Conservation (phyloP, 2,797 vertebrate genomes). For the Selene dorsalis region DNA sequence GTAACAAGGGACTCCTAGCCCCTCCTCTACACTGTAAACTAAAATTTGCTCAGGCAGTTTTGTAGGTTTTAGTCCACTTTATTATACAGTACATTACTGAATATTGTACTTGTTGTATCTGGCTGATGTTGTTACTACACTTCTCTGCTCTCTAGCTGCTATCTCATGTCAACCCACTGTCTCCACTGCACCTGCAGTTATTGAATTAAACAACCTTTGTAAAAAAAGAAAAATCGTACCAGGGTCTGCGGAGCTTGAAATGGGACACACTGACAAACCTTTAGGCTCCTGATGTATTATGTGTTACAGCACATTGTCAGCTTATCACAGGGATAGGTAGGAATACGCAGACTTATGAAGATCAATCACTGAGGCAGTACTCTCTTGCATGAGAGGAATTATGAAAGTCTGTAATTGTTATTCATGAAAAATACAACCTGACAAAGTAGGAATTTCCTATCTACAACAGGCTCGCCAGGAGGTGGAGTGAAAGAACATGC, state of each 20-base stretch:
- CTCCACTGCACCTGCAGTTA: constrained; percentile 14
- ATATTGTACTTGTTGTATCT: constrained; percentile 27
- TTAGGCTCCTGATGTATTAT: constrained; percentile 48
- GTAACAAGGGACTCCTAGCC: too few species aligned
- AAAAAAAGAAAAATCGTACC: constrained; percentile 11
- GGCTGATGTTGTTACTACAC: background rate
- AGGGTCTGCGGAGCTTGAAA: constrained; percentile 50
- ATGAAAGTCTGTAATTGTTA: constrained; percentile 83
- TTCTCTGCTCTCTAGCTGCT: background rate
- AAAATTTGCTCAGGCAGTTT: background rate
- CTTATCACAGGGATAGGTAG: constrained; percentile 51
- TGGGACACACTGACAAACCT: constrained; percentile 43
- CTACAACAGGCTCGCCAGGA: constrained; percentile 73
- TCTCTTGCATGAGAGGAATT: constrained; percentile 77
- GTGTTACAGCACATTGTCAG: constrained; percentile 45
- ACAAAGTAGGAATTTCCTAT: constrained; percentile 72
- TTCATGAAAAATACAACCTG: constrained; percentile 84
- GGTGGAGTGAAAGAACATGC: constrained; percentile 59
- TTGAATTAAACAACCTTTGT: constrained; percentile 35
- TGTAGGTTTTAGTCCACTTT: background rate
- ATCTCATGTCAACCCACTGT: constrained; percentile 4
- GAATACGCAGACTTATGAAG: constrained; percentile 61
- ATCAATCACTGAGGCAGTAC: constrained; percentile 73
- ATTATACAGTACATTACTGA: background rate
- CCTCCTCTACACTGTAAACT: background rate